phyloP scores from a whole-genome alignment of 2,797 vertebrate genomes.

The Tadarida brasiliensis region DNA sequence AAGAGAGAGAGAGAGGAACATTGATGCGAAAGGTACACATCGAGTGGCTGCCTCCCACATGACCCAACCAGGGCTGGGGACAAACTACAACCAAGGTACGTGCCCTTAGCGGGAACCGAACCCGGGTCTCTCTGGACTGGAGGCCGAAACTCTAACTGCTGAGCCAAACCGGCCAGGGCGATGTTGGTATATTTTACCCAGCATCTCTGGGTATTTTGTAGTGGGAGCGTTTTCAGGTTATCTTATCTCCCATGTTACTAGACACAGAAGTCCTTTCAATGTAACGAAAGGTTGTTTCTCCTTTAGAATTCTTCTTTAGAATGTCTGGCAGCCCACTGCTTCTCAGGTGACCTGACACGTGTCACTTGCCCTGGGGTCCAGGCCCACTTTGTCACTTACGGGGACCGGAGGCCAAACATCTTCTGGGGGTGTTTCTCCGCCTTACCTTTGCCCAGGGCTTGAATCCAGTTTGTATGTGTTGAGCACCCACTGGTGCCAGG shows the following conservation, averaged over 20 bases:
- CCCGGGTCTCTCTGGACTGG: too few species aligned
- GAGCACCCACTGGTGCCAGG: not conserved
- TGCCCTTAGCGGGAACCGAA: too few species aligned
- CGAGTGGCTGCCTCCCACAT: too few species aligned
- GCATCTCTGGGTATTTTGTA: not conserved
- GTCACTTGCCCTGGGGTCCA: constrained; percentile 35
- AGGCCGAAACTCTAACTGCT: too few species aligned
- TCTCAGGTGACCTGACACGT: not conserved
- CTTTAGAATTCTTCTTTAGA: constrained; percentile 33
- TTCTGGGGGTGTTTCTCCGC: not conserved
- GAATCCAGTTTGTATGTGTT: not conserved
- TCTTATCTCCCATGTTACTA: not conserved
- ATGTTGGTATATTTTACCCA: not conserved
- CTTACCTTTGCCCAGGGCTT: not conserved
- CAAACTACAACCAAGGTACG: too few species aligned
- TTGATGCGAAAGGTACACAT: too few species aligned
- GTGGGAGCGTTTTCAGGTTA: not conserved
- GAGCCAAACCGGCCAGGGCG: too few species aligned
- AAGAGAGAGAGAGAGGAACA: too few species aligned
- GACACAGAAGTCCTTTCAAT: not conserved
- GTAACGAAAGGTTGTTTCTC: not conserved
- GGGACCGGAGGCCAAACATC: not conserved
- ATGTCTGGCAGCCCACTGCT: not conserved
- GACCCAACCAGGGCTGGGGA: too few species aligned
- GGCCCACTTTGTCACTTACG: not conserved